Base-by-base conservation (phyloP, 2,113 vertebrate species). In the Podilymbus podiceps region DNA sequence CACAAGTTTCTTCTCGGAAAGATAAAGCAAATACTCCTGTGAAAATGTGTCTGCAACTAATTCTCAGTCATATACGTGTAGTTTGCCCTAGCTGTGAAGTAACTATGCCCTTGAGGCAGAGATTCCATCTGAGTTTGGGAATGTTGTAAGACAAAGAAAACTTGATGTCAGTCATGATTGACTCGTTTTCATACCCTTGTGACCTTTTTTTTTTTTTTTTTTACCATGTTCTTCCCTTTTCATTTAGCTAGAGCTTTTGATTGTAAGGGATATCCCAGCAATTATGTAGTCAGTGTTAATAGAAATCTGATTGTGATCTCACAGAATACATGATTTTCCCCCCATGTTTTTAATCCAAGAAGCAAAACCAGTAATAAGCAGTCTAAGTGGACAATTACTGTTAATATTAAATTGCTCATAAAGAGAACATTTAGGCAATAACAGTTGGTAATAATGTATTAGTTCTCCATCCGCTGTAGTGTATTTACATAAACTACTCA, bases 371-470 rank as follows among this genome's bases (percentile, higher is more conserved):
- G 47, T 56, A 90, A 87, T 68, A 78, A 84, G 47, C 18, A 69
- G 20, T 35, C 18, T 81, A 87, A 89, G 44, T 75, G 68, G 80
- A 81, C 77, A 95, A 95, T 87, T 91, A 91, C 4, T 46, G 40
- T 35, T 68, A 40, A 50, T 95, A 93, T 67, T 89, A 78, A 87
- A 79, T 89, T 94, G 72, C 40, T 64, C 89, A 89, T 66, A 92
- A 74, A 67, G 23, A 92, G 38, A 89, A 64, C 38, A 87, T 80
- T 90, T 89, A 33, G 44, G 81, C 50, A 85, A 58, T 88, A 91
- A 93, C 5, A 1, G 27, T n/a, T 68, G 27, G 46, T 72, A 96
- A 79, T 94, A 89, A 85, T 46, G 46, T 63, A 82, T 85, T 35
- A 95, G 33, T 4, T 85, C 40, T 85, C 47, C 42, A 47, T 67